A percentile compares a stretch with the other conserved stretches of the same genome.
These are phyloP conservation scores for Eurystomus gularis DNA, from an alignment of 2,113 vertebrate genomes.

Conservation along the genomic window DNA sequence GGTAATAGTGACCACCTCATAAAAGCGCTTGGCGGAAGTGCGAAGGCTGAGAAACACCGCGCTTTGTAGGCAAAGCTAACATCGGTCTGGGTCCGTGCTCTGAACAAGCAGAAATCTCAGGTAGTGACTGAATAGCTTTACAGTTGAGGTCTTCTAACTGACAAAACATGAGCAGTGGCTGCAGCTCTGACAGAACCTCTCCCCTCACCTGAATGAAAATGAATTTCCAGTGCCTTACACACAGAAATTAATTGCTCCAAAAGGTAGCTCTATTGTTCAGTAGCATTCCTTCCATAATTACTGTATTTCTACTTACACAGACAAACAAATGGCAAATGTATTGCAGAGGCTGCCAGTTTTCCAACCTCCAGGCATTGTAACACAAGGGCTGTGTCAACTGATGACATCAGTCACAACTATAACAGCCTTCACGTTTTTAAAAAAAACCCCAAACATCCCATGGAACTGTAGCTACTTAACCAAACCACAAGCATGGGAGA, in stretches of 20 bases:
- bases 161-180: background rate
- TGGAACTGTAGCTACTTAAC: conserved; percentile 9
- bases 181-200: background rate
- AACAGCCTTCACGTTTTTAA: background rate
- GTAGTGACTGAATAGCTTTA: background rate
- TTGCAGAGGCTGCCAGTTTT: conserved; percentile 22
- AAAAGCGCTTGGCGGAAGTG: background rate
- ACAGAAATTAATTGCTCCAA: background rate
- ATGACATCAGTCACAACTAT: background rate
- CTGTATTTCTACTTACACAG: background rate
- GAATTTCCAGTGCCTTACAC: background rate
- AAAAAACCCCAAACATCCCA: background rate
- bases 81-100: accelerated
- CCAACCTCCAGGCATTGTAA: conserved; percentile 38
- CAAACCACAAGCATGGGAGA: conserved; percentile 33
- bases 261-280: conserved; percentile 29
- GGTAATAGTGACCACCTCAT: accelerated
- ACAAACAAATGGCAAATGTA: conserved; percentile 21
- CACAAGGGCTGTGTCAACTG: conserved; percentile 6
- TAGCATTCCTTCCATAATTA: conserved; percentile 21
- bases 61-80: background rate
- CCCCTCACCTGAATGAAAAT: background rate
- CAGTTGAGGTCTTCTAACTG: background rate
- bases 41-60: background rate
- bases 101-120: background rate